Evolutionary conservation across 2,888 invertebrate species (phyloP), one percentile per base, ranked within the genome.

Genomic region (Capitulum mitella): DNA sequence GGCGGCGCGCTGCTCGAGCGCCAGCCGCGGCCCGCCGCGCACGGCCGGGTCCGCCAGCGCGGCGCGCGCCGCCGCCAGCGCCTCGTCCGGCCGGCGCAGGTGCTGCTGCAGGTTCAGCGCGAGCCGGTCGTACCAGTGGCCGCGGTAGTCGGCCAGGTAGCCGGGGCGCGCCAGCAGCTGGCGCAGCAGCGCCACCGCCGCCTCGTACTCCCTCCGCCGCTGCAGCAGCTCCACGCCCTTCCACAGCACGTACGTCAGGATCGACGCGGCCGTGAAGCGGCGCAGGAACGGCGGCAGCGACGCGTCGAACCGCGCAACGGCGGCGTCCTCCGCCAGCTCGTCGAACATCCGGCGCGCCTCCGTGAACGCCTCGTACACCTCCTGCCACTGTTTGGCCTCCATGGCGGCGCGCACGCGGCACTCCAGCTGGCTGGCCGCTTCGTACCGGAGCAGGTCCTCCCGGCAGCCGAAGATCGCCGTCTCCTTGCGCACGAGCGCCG

Each of bases 21-120:
- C 84, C 61, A 86, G 84, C 77, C 86, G 84, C 81, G 86, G 85
- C 3, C 86, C 86, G 16, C 84, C 83, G 79, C 84, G 83, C 6
- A 87, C 86, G 78, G 82, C 80, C 0, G 82, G 78, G 82, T 87
- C 87, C 0, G 80, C 79, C 26, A 88, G 81, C 3, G 84, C 87
- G 34, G 82, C 78, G 78, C 83, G 82, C 26, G 86, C 83, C 16
- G 83, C 84, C 75, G 85, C 82, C 75, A 85, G 82, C 46, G 86
- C 85, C 86, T 87, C 82, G 0, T 82, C 80, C n/a, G 84, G 85
- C 58, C 84, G 82, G 82, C 87, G 87, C 48, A 88, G 83, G 83
- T 89, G 87, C 80, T 86, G 88, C 78, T 91, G 89, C 40, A 90
- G 85, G 82, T 91, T 89, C 0, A 91, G 86, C 0, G 90, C 89